phyloP scores from a whole-genome alignment of 2,888 invertebrate species.

The Cephus nigrinus region DNA sequence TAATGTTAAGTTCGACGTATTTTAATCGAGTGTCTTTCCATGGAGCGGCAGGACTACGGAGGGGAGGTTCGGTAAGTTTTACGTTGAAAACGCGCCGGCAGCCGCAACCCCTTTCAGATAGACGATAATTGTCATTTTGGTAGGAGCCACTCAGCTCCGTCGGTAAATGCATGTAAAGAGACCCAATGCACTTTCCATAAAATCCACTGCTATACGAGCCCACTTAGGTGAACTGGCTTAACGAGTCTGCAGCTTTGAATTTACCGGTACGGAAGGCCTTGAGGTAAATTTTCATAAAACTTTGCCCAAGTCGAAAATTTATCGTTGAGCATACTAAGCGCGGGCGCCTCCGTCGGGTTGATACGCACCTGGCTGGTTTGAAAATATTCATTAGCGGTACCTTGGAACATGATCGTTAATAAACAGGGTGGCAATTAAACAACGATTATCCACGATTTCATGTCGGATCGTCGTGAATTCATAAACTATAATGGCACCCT shows the following conservation, averaged over 20 bases:
- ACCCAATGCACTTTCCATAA: slow-evolving; percentile 65
- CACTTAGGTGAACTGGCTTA: slow-evolving; percentile 60
- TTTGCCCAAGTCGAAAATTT: not conserved
- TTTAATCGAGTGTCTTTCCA: not conserved
- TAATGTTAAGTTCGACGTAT: slow-evolving; percentile 34
- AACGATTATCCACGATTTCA: not conserved
- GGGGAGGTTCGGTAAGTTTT: not conserved
- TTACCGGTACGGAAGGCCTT: not conserved
- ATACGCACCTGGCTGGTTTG: not conserved
- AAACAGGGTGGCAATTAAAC: not conserved
- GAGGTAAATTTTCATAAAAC: not conserved
- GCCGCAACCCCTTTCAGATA: slow-evolving; percentile 41
- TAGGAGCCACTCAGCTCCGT: slow-evolving; percentile 44
- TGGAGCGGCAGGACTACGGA: not conserved
- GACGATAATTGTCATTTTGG: slow-evolving; percentile 55
- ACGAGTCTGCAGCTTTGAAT: slow-evolving; percentile 44
- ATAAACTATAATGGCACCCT: not conserved
- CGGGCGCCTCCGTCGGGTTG: not conserved
- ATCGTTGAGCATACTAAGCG: not conserved
- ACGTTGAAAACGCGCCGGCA: not conserved
- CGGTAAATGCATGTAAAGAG: slow-evolving; percentile 54
- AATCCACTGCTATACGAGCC: slow-evolving; percentile 64
- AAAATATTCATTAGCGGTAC: not conserved
- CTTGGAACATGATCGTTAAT: not conserved
- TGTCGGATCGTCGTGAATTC: not conserved